A percentile compares a stretch with the other conserved stretches of the same genome.
phyloP scores from a whole-genome alignment of 2,113 vertebrate species.

The Eclectus roratus region DNA sequence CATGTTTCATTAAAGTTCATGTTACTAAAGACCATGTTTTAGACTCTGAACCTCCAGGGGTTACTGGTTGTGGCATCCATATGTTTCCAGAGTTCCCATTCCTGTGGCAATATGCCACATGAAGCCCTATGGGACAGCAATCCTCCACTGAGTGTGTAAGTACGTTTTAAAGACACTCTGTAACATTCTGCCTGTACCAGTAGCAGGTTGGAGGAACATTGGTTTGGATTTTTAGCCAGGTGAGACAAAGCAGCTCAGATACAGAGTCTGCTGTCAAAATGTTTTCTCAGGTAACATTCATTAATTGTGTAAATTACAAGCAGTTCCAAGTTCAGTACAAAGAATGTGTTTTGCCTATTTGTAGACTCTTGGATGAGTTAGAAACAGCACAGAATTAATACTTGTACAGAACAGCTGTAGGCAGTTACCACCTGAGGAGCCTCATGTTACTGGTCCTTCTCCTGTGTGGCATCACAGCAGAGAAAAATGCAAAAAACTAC shows the following conservation, averaged over 20 bases:
- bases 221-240: neutral
- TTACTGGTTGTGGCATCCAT: neutral
- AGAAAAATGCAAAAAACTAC: neutral
- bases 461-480: neutral
- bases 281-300: neutral
- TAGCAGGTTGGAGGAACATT: neutral
- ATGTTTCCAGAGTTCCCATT: neutral
- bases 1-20: neutral
- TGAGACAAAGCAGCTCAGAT: neutral
- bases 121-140: neutral
- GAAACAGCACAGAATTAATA: neutral
- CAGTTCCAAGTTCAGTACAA: neutral
- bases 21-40: neutral
- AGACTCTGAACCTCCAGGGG: neutral
- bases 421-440: neutral
- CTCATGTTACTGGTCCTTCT: neutral
- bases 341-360: neutral
- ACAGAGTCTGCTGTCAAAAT: fast-evolving
- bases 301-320: neutral
- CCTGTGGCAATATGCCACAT: neutral
- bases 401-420: neutral
- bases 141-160: fast-evolving
- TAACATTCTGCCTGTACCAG: neutral
- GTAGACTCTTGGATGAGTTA: neutral
- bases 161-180: neutral